Conservation (phyloP, 2,113 vertebrate genomes). For the Alaudala cheleensis region DNA sequence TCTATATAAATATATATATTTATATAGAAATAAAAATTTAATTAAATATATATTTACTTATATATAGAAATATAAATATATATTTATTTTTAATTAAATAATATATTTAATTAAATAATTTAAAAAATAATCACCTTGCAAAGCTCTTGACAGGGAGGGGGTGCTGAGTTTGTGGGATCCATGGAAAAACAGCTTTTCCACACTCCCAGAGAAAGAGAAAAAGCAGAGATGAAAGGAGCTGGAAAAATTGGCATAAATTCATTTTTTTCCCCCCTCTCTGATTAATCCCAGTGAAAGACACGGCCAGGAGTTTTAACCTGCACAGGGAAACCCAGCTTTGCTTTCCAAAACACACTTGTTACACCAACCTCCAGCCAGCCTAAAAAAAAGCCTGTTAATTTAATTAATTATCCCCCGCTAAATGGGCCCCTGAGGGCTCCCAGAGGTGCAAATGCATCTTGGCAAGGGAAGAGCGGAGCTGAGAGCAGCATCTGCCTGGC, state of each 20-base stretch:
- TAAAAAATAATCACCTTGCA: neutral
- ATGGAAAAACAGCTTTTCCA: neutral
- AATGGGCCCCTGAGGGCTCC: slow-evolving; percentile 51
- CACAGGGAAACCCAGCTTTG: neutral
- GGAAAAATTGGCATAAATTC: neutral
- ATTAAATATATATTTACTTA: too few relatives aligned
- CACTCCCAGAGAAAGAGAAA: neutral
- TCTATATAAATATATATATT: too few relatives aligned
- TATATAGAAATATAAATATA: too few relatives aligned
- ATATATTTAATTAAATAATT: too few relatives aligned
- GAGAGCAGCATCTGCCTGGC: slow-evolving; percentile 34
- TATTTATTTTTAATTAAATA: too few relatives aligned
- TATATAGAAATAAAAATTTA: too few relatives aligned
- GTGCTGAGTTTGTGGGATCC: neutral
- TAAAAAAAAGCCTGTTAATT: slow-evolving; percentile 56
- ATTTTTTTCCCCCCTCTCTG: neutral
- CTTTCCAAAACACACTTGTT: slow-evolving; percentile 15
- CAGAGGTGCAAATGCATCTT: slow-evolving; percentile 21
- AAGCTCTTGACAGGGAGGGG: neutral
- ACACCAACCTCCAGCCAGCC: neutral
- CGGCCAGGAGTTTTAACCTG: neutral
- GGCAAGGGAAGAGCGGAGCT: slow-evolving; percentile 40
- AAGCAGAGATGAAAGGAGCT: neutral
- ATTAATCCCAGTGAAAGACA: neutral
- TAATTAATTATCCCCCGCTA: slow-evolving; percentile 60